Conservation (phyloP, 1,140 invertebrate species). For the Leptopilina clavipes region DNA sequence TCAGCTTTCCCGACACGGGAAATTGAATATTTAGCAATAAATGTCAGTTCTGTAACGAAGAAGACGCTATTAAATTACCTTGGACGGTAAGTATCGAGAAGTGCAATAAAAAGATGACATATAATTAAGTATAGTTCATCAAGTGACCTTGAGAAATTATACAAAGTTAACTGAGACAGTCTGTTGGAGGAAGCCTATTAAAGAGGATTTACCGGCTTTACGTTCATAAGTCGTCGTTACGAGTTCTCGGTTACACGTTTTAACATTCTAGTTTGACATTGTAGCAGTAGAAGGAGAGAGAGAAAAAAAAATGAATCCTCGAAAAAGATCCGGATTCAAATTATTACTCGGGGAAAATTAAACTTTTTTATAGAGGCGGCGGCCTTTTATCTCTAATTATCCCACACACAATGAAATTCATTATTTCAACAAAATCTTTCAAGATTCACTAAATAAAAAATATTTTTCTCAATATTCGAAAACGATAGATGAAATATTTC, state of each 20-base stretch:
- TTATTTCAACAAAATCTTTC: too few relatives aligned
- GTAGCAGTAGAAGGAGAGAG: not conserved
- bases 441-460: too few relatives aligned
- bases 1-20: not conserved
- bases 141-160: conserved; percentile 25
- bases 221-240: conserved; percentile 22
- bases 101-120: conserved; percentile 19
- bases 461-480: too few relatives aligned
- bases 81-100: not conserved
- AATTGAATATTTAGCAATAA: conserved; percentile 22
- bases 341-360: not conserved
- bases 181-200: conserved; percentile 24
- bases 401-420: too few relatives aligned
- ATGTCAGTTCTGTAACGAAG: not conserved
- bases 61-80: conserved; percentile 11
- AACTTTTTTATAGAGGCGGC: not conserved
- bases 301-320: not conserved
- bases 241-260: conserved; percentile 22
- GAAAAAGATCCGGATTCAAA: conserved; percentile 10
- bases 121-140: conserved; percentile 26
- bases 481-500: too few relatives aligned
- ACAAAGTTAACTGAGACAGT: conserved; percentile 32
- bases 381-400: not conserved
- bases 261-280: conserved; percentile 9
- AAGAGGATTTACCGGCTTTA: conserved; percentile 31